Evolutionary conservation across 2,888 invertebrate genomes (phyloP), one percentile per base, ranked within the genome.

Genomic region (Asteroscopus sphinx): DNA sequence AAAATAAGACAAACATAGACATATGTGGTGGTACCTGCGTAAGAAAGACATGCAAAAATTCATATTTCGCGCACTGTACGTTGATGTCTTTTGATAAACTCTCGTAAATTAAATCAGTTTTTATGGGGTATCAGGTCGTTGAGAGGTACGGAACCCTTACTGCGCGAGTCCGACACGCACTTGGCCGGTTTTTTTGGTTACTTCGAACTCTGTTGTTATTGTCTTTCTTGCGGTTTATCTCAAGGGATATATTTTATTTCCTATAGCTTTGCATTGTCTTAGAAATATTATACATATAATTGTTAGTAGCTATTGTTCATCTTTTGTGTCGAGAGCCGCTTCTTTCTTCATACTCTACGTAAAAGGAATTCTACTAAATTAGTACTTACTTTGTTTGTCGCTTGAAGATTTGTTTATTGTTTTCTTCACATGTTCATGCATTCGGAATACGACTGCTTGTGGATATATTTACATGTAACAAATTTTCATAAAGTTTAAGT

Each of bases 261-360:
- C 33, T 12, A 60, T 75, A 59, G 44, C 42, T 66, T 63, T 64
- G 49, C 60, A 58, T 71, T 75, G 68, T 68, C 39, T 68, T 45
- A 44, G 53, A 58, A 66, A 59, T 72, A 56, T 61, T 62, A 21
- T 33, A 48, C 60, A 21, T 33, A 48, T 48, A 53, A 59, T 51
- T 41, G 47, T 61, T 57, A 71, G 58, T 62, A 52, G 63, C 75
- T 42, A 75, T 75, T 75, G 77, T 77, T 68, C 42, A 37, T 35
- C 54, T 60, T 59, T 66, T 74, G 66, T 54, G 32, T 45, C 40
- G 41, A 41, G 15, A 57, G 61, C 33, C 44, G 47, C 55, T 55
- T 13, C 44, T 51, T 44, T 32, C 49, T 59, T 26, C 6, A 33
- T n/a, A n/a, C n/a, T n/a, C n/a, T n/a, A n/a, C n/a, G n/a, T n/a